Evolutionary conservation across 2,888 invertebrate species (phyloP).

Genomic region (Orgyia antiqua): DNA sequence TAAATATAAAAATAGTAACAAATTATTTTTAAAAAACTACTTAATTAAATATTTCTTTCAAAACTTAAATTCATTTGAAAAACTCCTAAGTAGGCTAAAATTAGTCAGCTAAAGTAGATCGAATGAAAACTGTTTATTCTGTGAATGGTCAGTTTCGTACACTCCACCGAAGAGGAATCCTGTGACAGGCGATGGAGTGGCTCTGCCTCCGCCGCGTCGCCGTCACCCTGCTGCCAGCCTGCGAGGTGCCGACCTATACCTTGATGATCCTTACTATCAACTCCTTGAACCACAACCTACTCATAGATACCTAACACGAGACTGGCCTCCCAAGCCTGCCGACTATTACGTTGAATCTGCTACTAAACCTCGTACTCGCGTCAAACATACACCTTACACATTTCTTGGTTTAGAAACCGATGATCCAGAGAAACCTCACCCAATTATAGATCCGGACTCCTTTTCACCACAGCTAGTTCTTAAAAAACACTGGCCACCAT

Average conservation of each 20-base stretch:
- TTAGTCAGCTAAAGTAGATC: slow-evolving; percentile 26
- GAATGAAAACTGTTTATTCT: slow-evolving; percentile 71
- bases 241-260: slow-evolving; percentile 71
- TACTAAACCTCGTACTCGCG: slow-evolving; percentile 40
- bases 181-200: slow-evolving; percentile 80
- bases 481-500: slow-evolving; percentile 67
- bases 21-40: no score
- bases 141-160: slow-evolving; percentile 69
- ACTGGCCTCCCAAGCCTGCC: slow-evolving; percentile 64
- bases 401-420: slow-evolving; percentile 63
- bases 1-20: no score
- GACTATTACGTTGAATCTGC: slow-evolving; percentile 65
- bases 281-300: slow-evolving; percentile 57
- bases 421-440: slow-evolving; percentile 48
- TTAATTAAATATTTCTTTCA: no score
- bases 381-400: slow-evolving; percentile 55
- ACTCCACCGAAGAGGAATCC: slow-evolving; percentile 79
- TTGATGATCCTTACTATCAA: slow-evolving; percentile 36
- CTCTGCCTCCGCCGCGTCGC: slow-evolving; percentile 71
- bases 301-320: slow-evolving; percentile 58
- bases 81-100: slow-evolving; percentile 12
- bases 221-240: slow-evolving; percentile 66
- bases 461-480: slow-evolving; percentile 56
- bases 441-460: slow-evolving; percentile 56
- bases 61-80: no score